Conservation (phyloP, 2,113 vertebrate genomes). For the Marcusenius ussheri region DNA sequence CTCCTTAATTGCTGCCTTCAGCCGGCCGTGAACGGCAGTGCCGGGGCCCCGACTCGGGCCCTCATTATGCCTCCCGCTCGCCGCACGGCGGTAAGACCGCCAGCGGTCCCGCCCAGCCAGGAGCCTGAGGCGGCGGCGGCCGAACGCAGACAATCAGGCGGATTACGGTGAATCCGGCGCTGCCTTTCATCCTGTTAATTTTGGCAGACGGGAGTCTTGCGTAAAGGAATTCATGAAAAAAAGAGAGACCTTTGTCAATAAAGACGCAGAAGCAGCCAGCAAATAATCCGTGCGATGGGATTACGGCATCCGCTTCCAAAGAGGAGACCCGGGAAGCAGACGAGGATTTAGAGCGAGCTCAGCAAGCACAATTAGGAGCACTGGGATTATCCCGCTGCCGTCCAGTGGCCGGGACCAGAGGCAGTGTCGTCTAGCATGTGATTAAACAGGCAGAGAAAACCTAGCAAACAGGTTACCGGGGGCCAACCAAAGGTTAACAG, state of each 20-base stretch:
- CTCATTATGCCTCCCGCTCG: slow-evolving; percentile 36
- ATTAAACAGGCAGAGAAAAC: neutral
- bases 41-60: slow-evolving; percentile 52
- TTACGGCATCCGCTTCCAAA: neutral
- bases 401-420: neutral
- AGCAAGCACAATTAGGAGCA: neutral
- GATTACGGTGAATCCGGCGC: slow-evolving; percentile 11
- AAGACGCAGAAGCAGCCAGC: neutral
- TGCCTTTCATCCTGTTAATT: slow-evolving; percentile 14
- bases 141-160: slow-evolving; percentile 15
- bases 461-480: neutral
- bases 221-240: neutral
- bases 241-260: neutral
- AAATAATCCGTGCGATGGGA: slow-evolving; percentile 16
- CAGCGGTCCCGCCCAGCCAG: neutral
- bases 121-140: neutral
- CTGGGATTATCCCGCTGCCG: neutral
- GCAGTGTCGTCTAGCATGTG: neutral
- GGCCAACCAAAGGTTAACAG: neutral
- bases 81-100: neutral
- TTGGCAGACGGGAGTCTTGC: neutral
- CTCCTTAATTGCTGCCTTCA: slow-evolving; percentile 66
- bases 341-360: slow-evolving; percentile 7
- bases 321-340: neutral
- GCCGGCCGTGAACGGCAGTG: slow-evolving; percentile 61